Base-by-base conservation (phyloP, 2,888 invertebrate species). In the Aphidoletes aphidimyza region DNA sequence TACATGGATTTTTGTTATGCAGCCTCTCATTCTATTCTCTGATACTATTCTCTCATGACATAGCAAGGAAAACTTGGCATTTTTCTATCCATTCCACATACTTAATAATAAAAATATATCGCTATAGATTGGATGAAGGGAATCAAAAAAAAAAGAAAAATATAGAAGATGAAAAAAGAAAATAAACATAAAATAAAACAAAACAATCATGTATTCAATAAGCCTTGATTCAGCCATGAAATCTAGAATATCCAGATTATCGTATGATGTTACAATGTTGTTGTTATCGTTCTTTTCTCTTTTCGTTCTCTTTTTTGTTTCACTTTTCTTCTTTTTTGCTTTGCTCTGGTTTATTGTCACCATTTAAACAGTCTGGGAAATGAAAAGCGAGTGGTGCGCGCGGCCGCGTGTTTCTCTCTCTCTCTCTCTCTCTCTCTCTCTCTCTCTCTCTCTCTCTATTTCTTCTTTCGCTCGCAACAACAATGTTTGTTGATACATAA, bases 241-340 rank as follows among this genome's bases (percentile, higher is more conserved):
- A 69, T 69, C 69, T 69, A 30, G 69, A 69, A 69, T 54, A 54
- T 69, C 69, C 69, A 69, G 69, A 69, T 69, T 69, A 59, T 59
- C 30, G 30, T 59, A 59, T 69, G 34, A 69, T 69, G 14, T 69
- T 34, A 9, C 34, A 34, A 45, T 69, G 14, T 69, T 69, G 3
- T 22, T 59, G 6, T 22, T 30, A 5, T 59, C 26, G n/a, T 22
- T 59, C 59, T 59, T 39, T 47, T 47, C 47, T 17, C 47, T 47
- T 19, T 47, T 19, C 47, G 6, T 22, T 54, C 22, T 54, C 14
- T n/a, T 54, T 22, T 14, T 22, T 14, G 3, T 9, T 54, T 14
- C 54, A 5, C 54, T 5, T n/a, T 22, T 54, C 54, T 22, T n/a
- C n/a, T n/a, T n/a, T 49, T 49, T 49, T 49, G 49, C n/a, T 49